Base-by-base conservation (phyloP, 2,113 vertebrate species). In the Hucho hucho region DNA sequence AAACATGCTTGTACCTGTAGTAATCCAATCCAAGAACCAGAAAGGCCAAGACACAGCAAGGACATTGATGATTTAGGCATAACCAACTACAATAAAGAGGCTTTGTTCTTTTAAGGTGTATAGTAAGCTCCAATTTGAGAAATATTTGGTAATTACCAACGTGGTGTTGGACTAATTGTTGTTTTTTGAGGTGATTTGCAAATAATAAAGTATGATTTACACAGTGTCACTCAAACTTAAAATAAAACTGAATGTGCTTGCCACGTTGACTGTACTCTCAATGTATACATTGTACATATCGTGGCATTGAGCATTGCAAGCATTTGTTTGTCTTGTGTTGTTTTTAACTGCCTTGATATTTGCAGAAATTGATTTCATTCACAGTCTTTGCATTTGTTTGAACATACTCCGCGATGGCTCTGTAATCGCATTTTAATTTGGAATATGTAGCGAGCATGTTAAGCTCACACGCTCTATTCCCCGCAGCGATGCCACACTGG, bases 341-440 rank as follows among this genome's bases (percentile, higher is more conserved):
- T 87, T 84, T 91, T 94, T 93, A 94, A 91, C 85, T 90, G 83
- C 90, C 90, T 87, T 96, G 93, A 95, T 92, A 96, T 96, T 96
- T 95, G 93, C 90, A 88, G 91, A 95, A 95, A 96, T 89, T 92
- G 91, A 96, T 93, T 92, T 86, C 93, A 89, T 84, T 81, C 87
- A 82, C 89, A 81, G 84, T 75, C 82, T 9, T 83, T 91, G 92
- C 87, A 92, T 95, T 95, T 96, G 94, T 92, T 95, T 89, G 93
- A 94, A 95, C 93, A 94, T 94, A 95, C 90, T 95, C 90, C 69
- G 73, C 90, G 88, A 95, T 92, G 94, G 94, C 93, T 94, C 91
- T 91, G 89, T 96, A 98, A 98, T 97, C 95, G 93, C 89, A 91
- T 96, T 97, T 98, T 97, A 98, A 98, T 98, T 98, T 97, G 95